Percentiles rank a stretch among this genome's conserved stretches.
Evolutionary conservation across 2,113 vertebrate species (phyloP).

Genomic region (Haliaeetus leucogaster): DNA sequence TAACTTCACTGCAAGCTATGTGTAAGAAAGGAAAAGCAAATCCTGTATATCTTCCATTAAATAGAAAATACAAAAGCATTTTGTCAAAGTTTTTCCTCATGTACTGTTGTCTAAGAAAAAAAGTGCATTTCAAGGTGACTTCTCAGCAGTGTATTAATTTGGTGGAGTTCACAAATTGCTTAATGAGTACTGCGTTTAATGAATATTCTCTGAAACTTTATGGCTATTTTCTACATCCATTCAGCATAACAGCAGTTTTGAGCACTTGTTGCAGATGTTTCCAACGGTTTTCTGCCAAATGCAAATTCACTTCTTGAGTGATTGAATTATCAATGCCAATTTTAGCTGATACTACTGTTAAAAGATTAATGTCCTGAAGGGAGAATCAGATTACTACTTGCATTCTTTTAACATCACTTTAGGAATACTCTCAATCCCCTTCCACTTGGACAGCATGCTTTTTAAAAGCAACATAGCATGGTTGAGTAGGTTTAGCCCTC

Average conservation of each 20-base stretch:
- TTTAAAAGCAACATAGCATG: neutral
- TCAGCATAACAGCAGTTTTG: neutral
- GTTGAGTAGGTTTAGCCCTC: neutral
- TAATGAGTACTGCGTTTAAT: neutral
- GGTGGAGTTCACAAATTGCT: neutral
- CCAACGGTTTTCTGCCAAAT: neutral
- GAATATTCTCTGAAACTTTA: neutral
- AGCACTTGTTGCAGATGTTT: conserved; percentile 10
- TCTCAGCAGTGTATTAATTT: neutral
- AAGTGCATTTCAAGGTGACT: neutral
- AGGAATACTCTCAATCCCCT: neutral
- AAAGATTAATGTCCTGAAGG: conserved; percentile 13
- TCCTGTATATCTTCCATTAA: neutral
- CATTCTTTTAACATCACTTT: neutral
- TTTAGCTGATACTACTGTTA: conserved; percentile 17
- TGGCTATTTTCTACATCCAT: neutral
- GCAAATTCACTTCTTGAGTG: neutral
- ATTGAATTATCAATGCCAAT: conserved; percentile 24
- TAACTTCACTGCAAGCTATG: neutral
- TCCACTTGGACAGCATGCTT: neutral
- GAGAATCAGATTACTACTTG: neutral
- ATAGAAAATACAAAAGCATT: neutral
- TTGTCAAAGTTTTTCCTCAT: neutral
- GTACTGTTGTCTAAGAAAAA: neutral
- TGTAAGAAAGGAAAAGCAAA: neutral